These are phyloP conservation scores for Hemicentrotus pulcherrimus DNA, from an alignment of 35 echinoderm and acorn worm genomes.

Conservation along the genomic window DNA sequence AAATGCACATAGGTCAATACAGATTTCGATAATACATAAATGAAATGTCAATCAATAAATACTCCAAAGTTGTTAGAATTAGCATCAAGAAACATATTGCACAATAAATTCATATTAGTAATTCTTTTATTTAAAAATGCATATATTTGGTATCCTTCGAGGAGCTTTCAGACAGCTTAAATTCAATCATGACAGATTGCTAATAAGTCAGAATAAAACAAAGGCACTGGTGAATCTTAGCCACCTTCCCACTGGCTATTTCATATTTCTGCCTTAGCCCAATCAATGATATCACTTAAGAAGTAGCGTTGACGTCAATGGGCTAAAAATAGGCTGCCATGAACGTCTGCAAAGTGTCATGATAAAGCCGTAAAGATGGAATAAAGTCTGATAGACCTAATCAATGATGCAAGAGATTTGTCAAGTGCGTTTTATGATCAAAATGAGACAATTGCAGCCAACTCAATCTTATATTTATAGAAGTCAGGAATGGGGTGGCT, in stretches of 20 bases:
- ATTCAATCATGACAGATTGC: background rate
- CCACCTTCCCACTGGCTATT: background rate
- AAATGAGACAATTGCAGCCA: background rate
- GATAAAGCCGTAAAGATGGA: background rate
- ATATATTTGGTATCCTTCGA: background rate
- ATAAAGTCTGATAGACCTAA: background rate
- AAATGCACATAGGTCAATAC: too few relatives aligned
- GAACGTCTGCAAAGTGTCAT: background rate
- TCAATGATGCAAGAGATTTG: conserved; percentile 12
- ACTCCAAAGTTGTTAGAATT: background rate
- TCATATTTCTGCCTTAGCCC: background rate
- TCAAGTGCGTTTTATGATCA: background rate
- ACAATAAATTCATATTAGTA: too few relatives aligned
- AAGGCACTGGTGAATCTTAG: background rate
- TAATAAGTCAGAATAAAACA: background rate
- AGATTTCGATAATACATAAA: too few relatives aligned
- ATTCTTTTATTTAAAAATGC: background rate
- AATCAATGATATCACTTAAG: background rate
- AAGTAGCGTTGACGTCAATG: background rate
- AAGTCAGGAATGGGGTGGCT: background rate
- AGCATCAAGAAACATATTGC: too few relatives aligned
- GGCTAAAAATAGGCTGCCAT: background rate
- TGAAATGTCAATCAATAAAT: too few relatives aligned
- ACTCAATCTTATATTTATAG: background rate
- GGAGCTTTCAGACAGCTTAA: background rate